Base-by-base conservation (phyloP, 2,797 vertebrate species). In the Forpus xanthops region DNA sequence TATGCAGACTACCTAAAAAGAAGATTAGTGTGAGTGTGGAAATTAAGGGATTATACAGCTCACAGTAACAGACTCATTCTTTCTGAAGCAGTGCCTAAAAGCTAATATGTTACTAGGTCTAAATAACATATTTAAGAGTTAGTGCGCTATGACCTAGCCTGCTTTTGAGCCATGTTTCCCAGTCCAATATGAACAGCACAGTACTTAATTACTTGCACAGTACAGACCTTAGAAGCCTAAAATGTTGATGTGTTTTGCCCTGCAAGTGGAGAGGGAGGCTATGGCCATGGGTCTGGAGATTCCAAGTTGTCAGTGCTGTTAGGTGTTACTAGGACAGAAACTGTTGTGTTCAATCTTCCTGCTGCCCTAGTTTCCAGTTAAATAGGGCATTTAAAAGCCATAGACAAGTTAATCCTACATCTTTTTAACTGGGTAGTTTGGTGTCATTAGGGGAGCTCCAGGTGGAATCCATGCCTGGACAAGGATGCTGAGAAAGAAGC, bases 381-480 rank as follows among this genome's bases (percentile, higher is more conserved):
- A 64, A 31, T 1, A 61, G 35, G 33, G 18, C 2, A 0, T 15
- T 16, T 28, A 53, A 28, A 30, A 68, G 37, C 27, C 31, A 5
- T 1, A 12, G 30, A 13, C 5, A 3, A 7, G 18, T 37, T 33
- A 42, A 62, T n/a, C 17, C 28, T 61, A 8, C 5, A 3, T 8
- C 17, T 64, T 71, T n/a, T 10, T 27, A 47, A 31, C 21, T 15
- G 47, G 8, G 3, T 9, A 25, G 11, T n/a, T 44, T n/a, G 35
- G 47, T 52, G 18, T 33, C 15, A 0, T 33, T 16, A 16, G 35
- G 47, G 55, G 9, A 71, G 15, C 0, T 8, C 27, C 12, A 28
- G 11, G 23, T 3, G 3, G 52, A n/a, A 24, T 30, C 16, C 30
- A 1, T 11, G 4, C 39, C 30, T 3, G 2, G 37, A 11, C 30